A percentile compares a stretch with the other conserved stretches of the same genome.
phyloP scores from a whole-genome alignment of 2,797 vertebrate species.

The Lacerta agilis region DNA sequence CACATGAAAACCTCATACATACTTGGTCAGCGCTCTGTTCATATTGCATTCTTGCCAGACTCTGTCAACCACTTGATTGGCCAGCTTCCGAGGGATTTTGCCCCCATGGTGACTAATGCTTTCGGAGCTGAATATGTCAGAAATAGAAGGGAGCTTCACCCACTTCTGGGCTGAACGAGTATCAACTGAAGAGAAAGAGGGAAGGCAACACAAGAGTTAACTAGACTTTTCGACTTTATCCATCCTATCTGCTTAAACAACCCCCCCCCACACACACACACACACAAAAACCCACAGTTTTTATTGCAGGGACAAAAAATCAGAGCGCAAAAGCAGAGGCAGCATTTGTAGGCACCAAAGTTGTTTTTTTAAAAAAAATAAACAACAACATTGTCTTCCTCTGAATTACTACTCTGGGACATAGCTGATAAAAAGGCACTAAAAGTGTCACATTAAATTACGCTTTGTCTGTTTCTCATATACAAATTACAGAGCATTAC shows the following conservation, averaged over 20 bases:
- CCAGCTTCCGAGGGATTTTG: slow-evolving; percentile 91
- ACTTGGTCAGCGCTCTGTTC: slow-evolving; percentile 97
- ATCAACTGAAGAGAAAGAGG: slow-evolving; percentile 82
- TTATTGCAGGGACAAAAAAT: neutral
- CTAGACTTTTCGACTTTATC: neutral
- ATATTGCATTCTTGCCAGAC: slow-evolving; percentile 99
- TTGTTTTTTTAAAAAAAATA: too few species aligned
- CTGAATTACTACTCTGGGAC: neutral
- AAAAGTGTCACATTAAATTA: neutral
- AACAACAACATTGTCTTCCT: too few species aligned
- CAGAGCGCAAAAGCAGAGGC: neutral
- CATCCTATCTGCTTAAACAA: neutral
- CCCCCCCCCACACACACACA: too few species aligned
- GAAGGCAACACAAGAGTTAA: neutral
- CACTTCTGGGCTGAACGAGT: slow-evolving; percentile 94
- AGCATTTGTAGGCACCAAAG: neutral
- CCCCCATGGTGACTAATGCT: slow-evolving; percentile 95
- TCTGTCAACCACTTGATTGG: slow-evolving; percentile 93
- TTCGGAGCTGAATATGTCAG: slow-evolving; percentile 90
- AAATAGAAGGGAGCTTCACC: slow-evolving; percentile 90
- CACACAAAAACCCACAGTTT: neutral
- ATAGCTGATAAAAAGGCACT: neutral
- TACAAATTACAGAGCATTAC: neutral
- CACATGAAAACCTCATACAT: slow-evolving; percentile 60
- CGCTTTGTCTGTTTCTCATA: neutral